phyloP scores from a whole-genome alignment of 1,140 invertebrate species.

The Drosophila nigrodunni region DNA sequence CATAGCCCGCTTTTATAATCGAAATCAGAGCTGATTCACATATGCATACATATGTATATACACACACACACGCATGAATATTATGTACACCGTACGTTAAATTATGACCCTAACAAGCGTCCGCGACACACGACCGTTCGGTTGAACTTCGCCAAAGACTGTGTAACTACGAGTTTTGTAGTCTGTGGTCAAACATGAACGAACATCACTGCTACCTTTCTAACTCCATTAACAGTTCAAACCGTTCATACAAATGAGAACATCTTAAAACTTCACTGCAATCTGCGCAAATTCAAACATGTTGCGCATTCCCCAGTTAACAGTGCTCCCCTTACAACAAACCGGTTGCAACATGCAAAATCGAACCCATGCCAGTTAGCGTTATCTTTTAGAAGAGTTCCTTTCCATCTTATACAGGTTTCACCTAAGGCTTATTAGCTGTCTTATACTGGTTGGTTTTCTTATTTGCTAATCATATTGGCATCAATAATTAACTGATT shows the following conservation, averaged over 20 bases:
- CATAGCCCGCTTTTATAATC: constrained; percentile 4
- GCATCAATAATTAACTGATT: too few species aligned
- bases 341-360: constrained; percentile 11
- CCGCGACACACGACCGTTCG: constrained; percentile 34
- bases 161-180: constrained; percentile 19
- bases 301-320: background rate
- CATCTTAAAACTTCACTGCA: background rate
- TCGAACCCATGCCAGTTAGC: background rate
- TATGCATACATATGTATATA: constrained; percentile 3
- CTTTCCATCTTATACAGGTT: background rate
- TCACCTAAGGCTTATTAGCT: background rate
- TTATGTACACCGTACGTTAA: constrained; percentile 28
- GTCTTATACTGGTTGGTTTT: background rate
- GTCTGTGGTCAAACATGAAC: constrained; percentile 25
- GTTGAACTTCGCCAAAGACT: constrained; percentile 28
- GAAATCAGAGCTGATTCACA: constrained; percentile 8
- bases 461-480: too few species aligned
- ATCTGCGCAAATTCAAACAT: background rate
- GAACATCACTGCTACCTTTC: constrained; percentile 17
- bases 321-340: constrained; percentile 2
- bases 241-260: constrained; percentile 21
- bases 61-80: constrained; percentile 25
- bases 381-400: background rate
- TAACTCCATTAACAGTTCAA: constrained; percentile 19
- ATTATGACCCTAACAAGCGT: constrained; percentile 19